Evolutionary conservation across 2,888 invertebrate species (phyloP), one percentile per base, ranked within the genome.

Genomic region (Brachycybe producta): DNA sequence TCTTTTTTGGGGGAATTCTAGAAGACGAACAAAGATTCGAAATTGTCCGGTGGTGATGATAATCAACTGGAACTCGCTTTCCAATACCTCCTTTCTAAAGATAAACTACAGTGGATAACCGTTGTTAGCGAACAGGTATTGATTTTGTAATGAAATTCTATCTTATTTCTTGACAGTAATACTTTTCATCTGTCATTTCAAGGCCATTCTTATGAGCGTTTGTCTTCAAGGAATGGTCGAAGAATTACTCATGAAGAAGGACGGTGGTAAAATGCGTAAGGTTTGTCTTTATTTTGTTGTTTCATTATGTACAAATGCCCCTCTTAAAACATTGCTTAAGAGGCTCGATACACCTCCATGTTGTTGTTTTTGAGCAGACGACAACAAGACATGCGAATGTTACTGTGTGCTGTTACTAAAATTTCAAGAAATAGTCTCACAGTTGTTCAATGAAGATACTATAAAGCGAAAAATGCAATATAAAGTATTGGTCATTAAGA

Each of bases 151-250:
- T 28, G 5, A 43, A n/a, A 43, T 43, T 17, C 21, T 11, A 13
- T 32, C 11, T 32, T 32, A 32, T 5, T 24, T 19, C 19, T 47
- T 38, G 30, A 38, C 8, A 30, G 8, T 30, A 11, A 38, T 38
- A 8, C 15, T 38, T 38, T 15, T 41, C 24, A 8, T 41, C 19
- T 19, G 5, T 19, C 7, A 17, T 51, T 53, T 11, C 17, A 61
- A 73, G 70, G 88, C 94, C 1, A 92, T 95, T 65, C 76, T 97
- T 55, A 88, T 98, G 76, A 94, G 94, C 27, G 84, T 92, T 51
- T 91, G 91, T 64, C 73, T 98, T 51, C 86, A 94, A 74, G 83
- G 86, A 5, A 88, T 97, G 77, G 95, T 97, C 1, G 90, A 94
- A 63, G 95, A 97, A 67, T 71, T 97, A 58, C 63, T 74, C 39